These are phyloP conservation scores for Cerastoderma edule DNA, from an alignment of 2,888 invertebrate species.

Conservation along the genomic window DNA sequence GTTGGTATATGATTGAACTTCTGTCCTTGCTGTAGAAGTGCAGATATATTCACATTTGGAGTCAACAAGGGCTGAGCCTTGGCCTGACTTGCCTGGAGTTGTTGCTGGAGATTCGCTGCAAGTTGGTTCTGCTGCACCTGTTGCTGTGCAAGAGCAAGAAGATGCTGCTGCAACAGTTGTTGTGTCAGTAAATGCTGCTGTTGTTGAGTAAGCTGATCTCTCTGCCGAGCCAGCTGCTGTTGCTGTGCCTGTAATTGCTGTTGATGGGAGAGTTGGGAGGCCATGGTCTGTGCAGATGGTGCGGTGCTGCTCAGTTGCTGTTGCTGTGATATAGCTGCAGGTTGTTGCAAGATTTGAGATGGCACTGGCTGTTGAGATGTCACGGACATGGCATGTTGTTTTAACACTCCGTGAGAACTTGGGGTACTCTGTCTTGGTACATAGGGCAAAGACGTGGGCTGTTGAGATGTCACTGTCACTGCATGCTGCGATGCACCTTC, in stretches of 20 bases:
- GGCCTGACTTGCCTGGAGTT: neutral
- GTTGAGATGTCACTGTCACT: too few relatives aligned
- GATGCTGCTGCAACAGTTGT: conserved; percentile 43
- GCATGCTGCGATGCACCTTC: neutral
- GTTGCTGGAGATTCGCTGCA: conserved; percentile 6
- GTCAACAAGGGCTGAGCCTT: conserved; percentile 13
- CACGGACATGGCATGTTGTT: neutral
- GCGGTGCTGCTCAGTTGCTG: too few relatives aligned
- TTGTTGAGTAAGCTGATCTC: conserved; percentile 46
- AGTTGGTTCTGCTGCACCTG: conserved; percentile 26
- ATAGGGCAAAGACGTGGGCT: neutral
- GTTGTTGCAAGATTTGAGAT: neutral
- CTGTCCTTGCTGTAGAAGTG: conserved; percentile 45
- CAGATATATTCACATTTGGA: conserved; percentile 39
- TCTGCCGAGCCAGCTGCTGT: conserved; percentile 46
- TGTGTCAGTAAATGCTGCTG: conserved; percentile 44
- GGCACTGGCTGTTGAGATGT: neutral
- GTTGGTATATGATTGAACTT: conserved; percentile 20
- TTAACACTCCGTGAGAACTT: neutral
- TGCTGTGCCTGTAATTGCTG: conserved; percentile 29
- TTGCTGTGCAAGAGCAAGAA: conserved; percentile 41
- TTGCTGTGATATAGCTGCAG: conserved; percentile 10
- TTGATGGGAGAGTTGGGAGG: conserved; percentile 25
- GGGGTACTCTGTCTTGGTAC: too few relatives aligned
- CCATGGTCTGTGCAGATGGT: too few relatives aligned